phyloP scores from a whole-genome alignment of 2,797 vertebrate genomes.

The Propithecus perrieri region DNA sequence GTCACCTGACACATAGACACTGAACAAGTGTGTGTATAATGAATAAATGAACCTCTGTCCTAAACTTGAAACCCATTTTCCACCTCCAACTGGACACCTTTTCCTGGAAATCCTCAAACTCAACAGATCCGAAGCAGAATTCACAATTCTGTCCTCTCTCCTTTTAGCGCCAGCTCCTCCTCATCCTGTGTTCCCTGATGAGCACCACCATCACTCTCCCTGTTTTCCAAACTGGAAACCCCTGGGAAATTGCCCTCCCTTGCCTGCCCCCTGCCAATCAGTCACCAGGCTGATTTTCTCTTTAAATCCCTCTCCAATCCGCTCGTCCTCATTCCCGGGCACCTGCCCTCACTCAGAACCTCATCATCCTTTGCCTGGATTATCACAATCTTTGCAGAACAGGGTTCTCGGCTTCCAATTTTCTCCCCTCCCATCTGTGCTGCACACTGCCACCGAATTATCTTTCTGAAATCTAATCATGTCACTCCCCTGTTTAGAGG shows the following conservation, averaged over 20 bases:
- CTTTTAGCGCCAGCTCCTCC: neutral
- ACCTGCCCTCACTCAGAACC: slow-evolving; percentile 53
- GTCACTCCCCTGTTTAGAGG: slow-evolving; percentile 50
- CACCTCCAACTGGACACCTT: neutral
- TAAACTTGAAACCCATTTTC: neutral
- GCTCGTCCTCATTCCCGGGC: neutral
- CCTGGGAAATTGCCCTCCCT: neutral
- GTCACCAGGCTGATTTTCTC: neutral
- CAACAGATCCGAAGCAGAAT: neutral
- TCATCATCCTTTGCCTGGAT: slow-evolving; percentile 44
- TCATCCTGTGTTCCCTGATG: neutral
- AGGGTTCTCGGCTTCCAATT: slow-evolving; percentile 26
- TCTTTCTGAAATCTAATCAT: slow-evolving; percentile 71
- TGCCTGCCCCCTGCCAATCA: neutral
- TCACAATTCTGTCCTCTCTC: neutral
- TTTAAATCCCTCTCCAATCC: slow-evolving; percentile 50
- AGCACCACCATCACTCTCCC: neutral
- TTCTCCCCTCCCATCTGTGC: slow-evolving; percentile 41
- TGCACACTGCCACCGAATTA: slow-evolving; percentile 50
- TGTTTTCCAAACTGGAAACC: neutral
- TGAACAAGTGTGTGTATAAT: neutral
- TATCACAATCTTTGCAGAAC: slow-evolving; percentile 64
- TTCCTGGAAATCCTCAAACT: slow-evolving; percentile 12
- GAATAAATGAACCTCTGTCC: neutral
- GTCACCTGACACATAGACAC: neutral